A percentile compares a stretch with the other conserved stretches of the same genome.
These are phyloP conservation scores for Lonchura striata DNA, from an alignment of 2,113 vertebrate species.

Conservation along the genomic window DNA sequence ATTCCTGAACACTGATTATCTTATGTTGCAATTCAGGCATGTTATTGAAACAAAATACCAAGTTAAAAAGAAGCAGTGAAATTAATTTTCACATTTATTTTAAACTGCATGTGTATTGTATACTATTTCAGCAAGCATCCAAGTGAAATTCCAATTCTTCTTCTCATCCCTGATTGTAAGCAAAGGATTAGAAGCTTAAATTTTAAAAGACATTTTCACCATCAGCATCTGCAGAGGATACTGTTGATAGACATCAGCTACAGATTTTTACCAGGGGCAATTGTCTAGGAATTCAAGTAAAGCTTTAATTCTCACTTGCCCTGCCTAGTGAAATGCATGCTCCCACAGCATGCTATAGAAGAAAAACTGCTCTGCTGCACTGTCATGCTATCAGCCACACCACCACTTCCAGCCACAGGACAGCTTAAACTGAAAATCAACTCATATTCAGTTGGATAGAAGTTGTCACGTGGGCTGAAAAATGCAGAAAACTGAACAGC, in stretches of 20 bases:
- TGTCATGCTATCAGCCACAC: neutral
- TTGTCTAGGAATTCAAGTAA: neutral
- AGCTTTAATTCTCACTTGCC: neutral
- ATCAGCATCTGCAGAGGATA: neutral
- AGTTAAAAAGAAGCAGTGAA: neutral
- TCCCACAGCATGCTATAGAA: neutral
- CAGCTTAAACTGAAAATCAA: neutral
- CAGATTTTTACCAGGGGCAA: neutral
- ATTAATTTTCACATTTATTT: neutral
- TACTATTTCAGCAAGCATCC: neutral
- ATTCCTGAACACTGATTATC: neutral
- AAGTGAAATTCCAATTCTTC: neutral
- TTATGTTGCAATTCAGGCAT: neutral
- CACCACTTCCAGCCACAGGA: neutral
- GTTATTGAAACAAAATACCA: neutral
- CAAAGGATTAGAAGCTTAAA: neutral
- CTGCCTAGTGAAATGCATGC: neutral
- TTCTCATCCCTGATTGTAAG: neutral
- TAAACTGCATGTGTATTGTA: neutral
- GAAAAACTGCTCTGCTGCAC: neutral
- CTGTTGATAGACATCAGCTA: neutral
- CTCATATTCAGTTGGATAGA: neutral
- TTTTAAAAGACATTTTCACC: neutral
- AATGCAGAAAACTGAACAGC: neutral
- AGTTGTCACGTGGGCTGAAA: neutral